Evolutionary conservation across 2,113 vertebrate genomes (phyloP).

Genomic region (Jaculus jaculus): DNA sequence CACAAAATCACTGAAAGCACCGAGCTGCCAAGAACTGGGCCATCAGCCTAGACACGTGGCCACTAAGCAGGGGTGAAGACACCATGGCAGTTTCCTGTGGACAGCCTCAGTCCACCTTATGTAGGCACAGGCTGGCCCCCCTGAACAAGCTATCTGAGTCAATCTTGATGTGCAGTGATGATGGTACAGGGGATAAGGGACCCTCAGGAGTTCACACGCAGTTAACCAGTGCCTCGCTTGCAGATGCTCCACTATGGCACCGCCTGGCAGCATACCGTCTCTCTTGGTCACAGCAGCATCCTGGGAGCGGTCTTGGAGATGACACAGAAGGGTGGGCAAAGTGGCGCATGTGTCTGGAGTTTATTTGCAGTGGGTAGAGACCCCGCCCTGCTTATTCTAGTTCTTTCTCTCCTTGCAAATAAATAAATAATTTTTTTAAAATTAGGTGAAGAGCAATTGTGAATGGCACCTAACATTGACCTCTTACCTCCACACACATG

Average conservation of each 20-base stretch:
- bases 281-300: rapidly evolving
- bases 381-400: no score
- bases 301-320: neutral
- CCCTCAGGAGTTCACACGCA: neutral
- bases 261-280: neutral
- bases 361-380: no score
- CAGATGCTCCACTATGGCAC: neutral
- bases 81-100: neutral
- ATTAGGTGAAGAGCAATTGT: no score
- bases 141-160: neutral
- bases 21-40: neutral
- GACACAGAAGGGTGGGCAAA: neutral
- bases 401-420: no score
- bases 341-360: no score
- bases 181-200: neutral
- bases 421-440: no score
- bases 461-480: no score
- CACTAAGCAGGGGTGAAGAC: neutral
- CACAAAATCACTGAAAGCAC: neutral
- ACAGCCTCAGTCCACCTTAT: neutral
- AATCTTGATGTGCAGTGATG: neutral
- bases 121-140: rapidly evolving
- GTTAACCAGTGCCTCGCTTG: neutral
- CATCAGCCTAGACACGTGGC: neutral
- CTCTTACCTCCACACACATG: no score